Base-by-base conservation (phyloP, 1,140 invertebrate genomes). In the Neuroterus valhalla region DNA sequence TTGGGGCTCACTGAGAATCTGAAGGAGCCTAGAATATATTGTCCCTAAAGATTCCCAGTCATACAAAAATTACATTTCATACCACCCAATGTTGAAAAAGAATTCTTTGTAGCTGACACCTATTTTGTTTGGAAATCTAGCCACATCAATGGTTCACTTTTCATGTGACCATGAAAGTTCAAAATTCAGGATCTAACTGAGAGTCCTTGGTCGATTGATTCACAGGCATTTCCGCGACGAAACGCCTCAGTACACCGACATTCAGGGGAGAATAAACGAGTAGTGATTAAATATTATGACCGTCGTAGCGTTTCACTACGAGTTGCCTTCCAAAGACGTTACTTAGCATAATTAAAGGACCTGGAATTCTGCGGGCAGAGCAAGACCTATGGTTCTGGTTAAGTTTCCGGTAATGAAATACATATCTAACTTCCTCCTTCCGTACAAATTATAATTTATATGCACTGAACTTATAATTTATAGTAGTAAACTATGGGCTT, bases 221-320 rank as follows among this genome's bases (percentile, higher is more conserved):
- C 72, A 50, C 79, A 46, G 71, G 50, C 55, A 66, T 71, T 70
- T 21, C 23, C 55, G 43, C 50, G 23, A 70, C 66, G 73, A 70
- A 68, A 74, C 71, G 70, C 71, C 78, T 76, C 72, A 69, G 72
- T 68, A 50, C 55, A 38, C 68, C 72, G 74, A 80, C 81, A 67
- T 84, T 83, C 71, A 70, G 72, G 83, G 81, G 78, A 79, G 81
- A 88, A 85, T 85, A 85, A 88, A 88, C 85, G 88, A 87, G 82
- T 86, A 82, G 87, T 88, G 88, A 89, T 89, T 89, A 89, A 89
- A 90, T 90, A 90, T 90, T 90, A 90, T 89, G 88, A 89, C 87
- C 87, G 82, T 85, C 85, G 85, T 82, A 85, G 84, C 84, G 70
- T 78, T 82, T 78, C 75, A 81, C 70, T 78, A 72, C 73, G 75